Conservation (phyloP, 2,113 vertebrate species). For the Procapra przewalskii region DNA sequence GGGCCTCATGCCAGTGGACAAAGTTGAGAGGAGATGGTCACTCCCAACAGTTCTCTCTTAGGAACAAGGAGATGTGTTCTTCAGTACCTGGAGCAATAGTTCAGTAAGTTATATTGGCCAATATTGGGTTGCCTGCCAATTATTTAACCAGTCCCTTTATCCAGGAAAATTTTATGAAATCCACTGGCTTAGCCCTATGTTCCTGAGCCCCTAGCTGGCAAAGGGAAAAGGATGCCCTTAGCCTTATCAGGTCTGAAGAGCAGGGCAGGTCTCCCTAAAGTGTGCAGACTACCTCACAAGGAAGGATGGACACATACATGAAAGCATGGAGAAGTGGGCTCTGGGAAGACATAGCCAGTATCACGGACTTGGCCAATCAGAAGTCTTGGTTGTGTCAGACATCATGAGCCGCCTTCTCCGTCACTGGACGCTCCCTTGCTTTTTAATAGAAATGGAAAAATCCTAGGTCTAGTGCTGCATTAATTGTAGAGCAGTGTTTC, state of each 20-base stretch:
- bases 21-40: neutral
- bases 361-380: neutral
- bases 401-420: neutral
- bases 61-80: neutral
- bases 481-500: neutral
- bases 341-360: neutral
- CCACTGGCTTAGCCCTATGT: neutral
- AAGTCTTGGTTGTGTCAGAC: rapidly evolving
- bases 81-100: neutral
- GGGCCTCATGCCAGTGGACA: neutral
- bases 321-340: neutral
- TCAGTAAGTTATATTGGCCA: neutral
- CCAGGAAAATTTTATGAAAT: neutral
- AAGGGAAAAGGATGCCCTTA: neutral
- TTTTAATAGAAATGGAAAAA: conserved; percentile 26
- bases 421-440: neutral
- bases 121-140: neutral
- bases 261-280: neutral
- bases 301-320: neutral
- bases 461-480: neutral
- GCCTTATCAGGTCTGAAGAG: neutral
- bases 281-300: neutral
- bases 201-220: neutral
- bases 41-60: neutral
- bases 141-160: neutral